Conservation (phyloP, 2,797 vertebrate species). For the Kryptopterus vitreolus region DNA sequence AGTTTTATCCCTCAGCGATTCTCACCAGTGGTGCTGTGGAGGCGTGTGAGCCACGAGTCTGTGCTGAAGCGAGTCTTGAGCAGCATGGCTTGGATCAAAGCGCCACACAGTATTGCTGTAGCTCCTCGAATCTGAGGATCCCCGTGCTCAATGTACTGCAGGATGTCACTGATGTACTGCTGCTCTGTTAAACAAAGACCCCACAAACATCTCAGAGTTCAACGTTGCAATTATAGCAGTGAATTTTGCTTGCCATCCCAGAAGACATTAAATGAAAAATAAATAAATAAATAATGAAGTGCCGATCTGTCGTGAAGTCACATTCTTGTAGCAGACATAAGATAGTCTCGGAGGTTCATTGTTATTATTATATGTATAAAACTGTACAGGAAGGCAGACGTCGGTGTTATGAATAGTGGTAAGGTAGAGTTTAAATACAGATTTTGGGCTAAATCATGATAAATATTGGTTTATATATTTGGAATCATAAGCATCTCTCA, state of each 20-base stretch:
- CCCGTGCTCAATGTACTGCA: constrained; percentile 86
- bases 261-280: not conserved
- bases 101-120: constrained; percentile 89
- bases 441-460: not conserved
- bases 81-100: constrained; percentile 85
- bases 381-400: not conserved
- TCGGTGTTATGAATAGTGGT: not conserved
- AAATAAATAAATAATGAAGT: not conserved
- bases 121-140: constrained; percentile 96
- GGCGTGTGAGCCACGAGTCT: constrained; percentile 81
- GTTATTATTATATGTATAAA: no score
- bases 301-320: not conserved
- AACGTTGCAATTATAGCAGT: no score
- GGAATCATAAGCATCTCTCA: not conserved
- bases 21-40: constrained; percentile 77
- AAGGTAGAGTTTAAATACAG: not conserved
- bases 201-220: not conserved
- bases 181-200: constrained; percentile 76
- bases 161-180: constrained; percentile 88
- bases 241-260: not conserved
- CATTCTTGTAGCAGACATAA: not conserved
- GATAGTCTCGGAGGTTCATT: not conserved
- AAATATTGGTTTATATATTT: not conserved
- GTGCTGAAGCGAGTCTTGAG: constrained; percentile 87
- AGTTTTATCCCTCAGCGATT: not conserved